Evolutionary conservation across 2,113 vertebrate species (phyloP), one percentile per base, ranked within the genome.

Genomic region (Cranoglanis bouderius): DNA sequence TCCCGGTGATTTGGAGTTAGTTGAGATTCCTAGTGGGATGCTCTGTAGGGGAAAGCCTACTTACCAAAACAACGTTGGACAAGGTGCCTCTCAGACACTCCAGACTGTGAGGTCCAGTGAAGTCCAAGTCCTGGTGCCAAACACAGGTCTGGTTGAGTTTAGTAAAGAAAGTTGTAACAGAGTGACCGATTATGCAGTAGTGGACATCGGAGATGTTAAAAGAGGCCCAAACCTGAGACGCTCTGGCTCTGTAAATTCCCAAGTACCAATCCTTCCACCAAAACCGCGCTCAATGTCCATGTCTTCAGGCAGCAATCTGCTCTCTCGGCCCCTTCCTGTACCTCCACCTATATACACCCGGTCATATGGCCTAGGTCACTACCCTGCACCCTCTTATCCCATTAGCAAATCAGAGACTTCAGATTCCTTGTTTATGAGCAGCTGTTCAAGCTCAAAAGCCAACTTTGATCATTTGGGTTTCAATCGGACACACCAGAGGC

Each of bases 211-310:
- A 1, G 95, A 32, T 89, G 88, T 9, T 35, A 43, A 24, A 92
- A 94, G 59, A 92, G 80, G 89, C 92, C 29, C 40, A 43, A 89
- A 67, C 51, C 74, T 88, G 40, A 92, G 40, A 70, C 81, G 93
- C 92, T 0, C 94, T 92, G 89, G 94, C 87, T 92, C 96, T 85
- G 86, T 92, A 24, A 83, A 77, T 55, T 90, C 90, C 75, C 93
- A 95, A 90, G 95, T 95, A 29, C 96, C 96, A 0, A 92, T 96
- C 74, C 97, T 97, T 91, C 97, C 97, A 89, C 96, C 96, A 0
- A 96, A 96, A 86, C 95, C 95, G 84, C 93, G 94, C 40, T 95
- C 96, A 6, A 92, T 96, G 93, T 96, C 96, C 35, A 92, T 93
- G 93, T 95, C 95, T n/a, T 94, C 95, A 72, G 92, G 94, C 80